Base-by-base conservation (phyloP, 2,888 invertebrate species). In the Rhingia campestris region DNA sequence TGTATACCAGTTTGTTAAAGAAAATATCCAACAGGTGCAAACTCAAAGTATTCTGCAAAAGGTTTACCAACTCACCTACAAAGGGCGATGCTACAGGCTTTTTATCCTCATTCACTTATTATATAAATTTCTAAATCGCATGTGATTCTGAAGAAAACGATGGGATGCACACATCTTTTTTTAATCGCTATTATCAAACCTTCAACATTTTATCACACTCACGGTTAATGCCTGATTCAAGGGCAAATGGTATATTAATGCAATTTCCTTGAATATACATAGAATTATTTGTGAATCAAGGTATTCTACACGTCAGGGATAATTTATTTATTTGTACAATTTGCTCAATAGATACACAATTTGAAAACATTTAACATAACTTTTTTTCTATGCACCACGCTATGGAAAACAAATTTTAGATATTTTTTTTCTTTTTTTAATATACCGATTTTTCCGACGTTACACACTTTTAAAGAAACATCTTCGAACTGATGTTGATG, bases 401-500 rank as follows among this genome's bases (percentile, higher is more conserved):
- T 4, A 10, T 32, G 9, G 30, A 4, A 4, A 9, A 49, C 30
- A 30, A 9, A 41, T 12, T n/a, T 54, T 67, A 45, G 51, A 10
- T 53, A 32, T 12, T 43, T 7, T 7, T 43, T 43, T 12, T 61
- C 59, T 32, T 37, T 47, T 58, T n/a, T 39, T 39, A 37, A n/a
- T 37, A 47, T 67, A 12, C 47, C 14, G 47, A 56, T 9, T 45
- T 37, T 4, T 12, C 61, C 32, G 39, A 56, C n/a, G 49, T 12
- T 53, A 53, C 53, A 32, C 39, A 47, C 45, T 51, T 51, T 54
- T 14, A 49, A 64, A 66, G 47, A 54, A 39, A 80, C 58, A 53
- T 67, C 58, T 66, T 66, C 30, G 30, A 66, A 80, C 73, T 80
- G 79, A 59, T 59, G 54, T 80, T 54, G 47, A 73, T 47, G 59